These are phyloP conservation scores for Paratrypauchen microcephalus DNA, from an alignment of 2,797 vertebrate species.

Conservation along the genomic window DNA sequence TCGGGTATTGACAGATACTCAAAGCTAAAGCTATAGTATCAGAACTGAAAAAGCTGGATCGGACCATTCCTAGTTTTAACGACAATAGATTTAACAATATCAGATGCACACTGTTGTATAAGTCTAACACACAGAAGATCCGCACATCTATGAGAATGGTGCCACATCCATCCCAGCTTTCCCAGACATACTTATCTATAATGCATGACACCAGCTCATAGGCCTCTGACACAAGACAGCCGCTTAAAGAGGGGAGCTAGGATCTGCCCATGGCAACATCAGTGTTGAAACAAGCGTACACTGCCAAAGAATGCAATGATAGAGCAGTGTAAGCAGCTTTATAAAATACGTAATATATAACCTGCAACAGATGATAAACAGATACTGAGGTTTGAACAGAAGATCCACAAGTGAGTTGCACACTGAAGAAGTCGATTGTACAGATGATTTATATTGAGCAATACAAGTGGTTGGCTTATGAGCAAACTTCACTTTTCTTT, in stretches of 20 bases:
- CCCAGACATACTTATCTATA: constrained; percentile 72
- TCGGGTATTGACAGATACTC: no score
- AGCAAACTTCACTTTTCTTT: no score
- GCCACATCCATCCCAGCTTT: constrained; percentile 49
- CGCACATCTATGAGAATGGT: constrained; percentile 28
- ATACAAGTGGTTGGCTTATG: not conserved
- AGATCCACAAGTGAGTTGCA: not conserved
- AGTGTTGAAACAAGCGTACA: not conserved
- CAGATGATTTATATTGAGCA: not conserved
- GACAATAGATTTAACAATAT: constrained; percentile 6
- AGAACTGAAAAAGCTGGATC: no score
- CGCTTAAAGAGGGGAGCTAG: constrained; percentile 4
- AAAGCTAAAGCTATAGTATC: no score
- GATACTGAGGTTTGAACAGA: not conserved
- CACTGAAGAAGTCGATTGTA: not conserved
- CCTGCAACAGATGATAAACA: not conserved
- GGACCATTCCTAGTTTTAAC: not conserved
- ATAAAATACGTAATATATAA: not conserved
- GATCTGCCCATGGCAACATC: constrained; percentile 19
- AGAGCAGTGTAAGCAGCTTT: no score
- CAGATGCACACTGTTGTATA: not conserved
- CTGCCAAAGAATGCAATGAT: not conserved
- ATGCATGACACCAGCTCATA: constrained; percentile 71
- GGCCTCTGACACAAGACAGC: constrained; percentile 37
- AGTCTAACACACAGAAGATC: constrained; percentile 29